These are phyloP conservation scores for Lasioglossum pauxillum DNA, from an alignment of 2,888 invertebrate species.

Conservation along the genomic window DNA sequence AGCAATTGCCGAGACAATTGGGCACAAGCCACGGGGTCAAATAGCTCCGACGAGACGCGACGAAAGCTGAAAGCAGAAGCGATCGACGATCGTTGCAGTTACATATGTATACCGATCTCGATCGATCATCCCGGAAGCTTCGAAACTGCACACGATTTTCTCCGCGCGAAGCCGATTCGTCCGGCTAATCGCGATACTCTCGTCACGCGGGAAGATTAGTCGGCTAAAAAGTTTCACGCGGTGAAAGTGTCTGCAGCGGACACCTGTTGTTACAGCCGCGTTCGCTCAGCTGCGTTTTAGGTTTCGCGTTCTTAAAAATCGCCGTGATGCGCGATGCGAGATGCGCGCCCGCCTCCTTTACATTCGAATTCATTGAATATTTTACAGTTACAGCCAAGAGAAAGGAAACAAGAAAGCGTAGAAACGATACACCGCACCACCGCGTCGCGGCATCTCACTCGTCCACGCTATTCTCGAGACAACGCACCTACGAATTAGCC, in stretches of 20 bases:
- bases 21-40: constrained; percentile 10
- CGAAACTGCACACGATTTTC: not conserved
- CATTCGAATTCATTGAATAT: constrained; percentile 30
- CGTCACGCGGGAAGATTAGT: constrained; percentile 40
- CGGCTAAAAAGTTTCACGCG: constrained; percentile 41
- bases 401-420: constrained; percentile 59
- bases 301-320: constrained; percentile 18
- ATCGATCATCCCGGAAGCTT: not conserved
- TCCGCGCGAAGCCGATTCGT: not conserved
- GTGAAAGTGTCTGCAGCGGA: constrained; percentile 56
- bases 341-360: constrained; percentile 8
- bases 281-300: constrained; percentile 16
- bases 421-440: constrained; percentile 19
- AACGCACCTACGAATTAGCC: not conserved
- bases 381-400: constrained; percentile 33
- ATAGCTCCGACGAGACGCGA: not conserved
- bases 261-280: constrained; percentile 31
- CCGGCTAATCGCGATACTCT: constrained; percentile 11
- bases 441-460: not conserved
- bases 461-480: not conserved
- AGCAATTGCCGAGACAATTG: not conserved
- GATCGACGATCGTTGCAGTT: not conserved
- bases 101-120: not conserved
- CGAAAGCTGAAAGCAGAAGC: not conserved
- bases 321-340: not conserved